These are phyloP conservation scores for Neosilurus mollespiculum DNA, from an alignment of 2,797 vertebrate species.

Conservation along the genomic window DNA sequence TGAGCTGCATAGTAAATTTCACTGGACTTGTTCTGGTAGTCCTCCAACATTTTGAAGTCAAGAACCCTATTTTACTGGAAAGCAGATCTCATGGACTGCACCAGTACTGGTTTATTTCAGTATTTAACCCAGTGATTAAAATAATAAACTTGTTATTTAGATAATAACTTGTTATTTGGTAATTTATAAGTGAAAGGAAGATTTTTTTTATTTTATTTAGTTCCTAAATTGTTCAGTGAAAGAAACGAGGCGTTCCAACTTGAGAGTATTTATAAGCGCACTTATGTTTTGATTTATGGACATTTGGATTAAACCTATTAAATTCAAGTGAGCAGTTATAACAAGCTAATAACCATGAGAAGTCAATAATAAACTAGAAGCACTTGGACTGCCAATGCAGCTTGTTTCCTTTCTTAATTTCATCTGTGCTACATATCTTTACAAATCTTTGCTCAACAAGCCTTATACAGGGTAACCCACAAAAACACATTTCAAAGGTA, in stretches of 20 bases:
- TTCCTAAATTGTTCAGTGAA: neutral
- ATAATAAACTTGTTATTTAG: neutral
- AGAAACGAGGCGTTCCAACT: too few relatives aligned
- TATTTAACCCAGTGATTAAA: neutral
- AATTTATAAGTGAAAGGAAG: neutral
- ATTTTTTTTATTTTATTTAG: neutral
- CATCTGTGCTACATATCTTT: too few relatives aligned
- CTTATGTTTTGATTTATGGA: neutral
- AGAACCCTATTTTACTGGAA: too few relatives aligned
- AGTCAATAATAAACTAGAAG: neutral
- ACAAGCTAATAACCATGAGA: neutral
- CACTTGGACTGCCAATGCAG: too few relatives aligned
- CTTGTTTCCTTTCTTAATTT: too few relatives aligned
- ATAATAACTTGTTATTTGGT: neutral
- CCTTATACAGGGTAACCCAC: too few relatives aligned
- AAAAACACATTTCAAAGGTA: too few relatives aligned
- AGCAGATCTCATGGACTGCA: too few relatives aligned
- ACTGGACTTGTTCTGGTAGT: too few relatives aligned
- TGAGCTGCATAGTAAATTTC: too few relatives aligned
- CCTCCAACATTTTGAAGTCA: too few relatives aligned
- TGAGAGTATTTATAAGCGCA: neutral
- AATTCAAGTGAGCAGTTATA: neutral
- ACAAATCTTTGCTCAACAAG: too few relatives aligned
- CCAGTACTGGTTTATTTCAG: neutral
- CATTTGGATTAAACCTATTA: neutral